These are phyloP conservation scores for Drosophila aldrichi DNA, from an alignment of 2,888 invertebrate species.

Conservation along the genomic window DNA sequence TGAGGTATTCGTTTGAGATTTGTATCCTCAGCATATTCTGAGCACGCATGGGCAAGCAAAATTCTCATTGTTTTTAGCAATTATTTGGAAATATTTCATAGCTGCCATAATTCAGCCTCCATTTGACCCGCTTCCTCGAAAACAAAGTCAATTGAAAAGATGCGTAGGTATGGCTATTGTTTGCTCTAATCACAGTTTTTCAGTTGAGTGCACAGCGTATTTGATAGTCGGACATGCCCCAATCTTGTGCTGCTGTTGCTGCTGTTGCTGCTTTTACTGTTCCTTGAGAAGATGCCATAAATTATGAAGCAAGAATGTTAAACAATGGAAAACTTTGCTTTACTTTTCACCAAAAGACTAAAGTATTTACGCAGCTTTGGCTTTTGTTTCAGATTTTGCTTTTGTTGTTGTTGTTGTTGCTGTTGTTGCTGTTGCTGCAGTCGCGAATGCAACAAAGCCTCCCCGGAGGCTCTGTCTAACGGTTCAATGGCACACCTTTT, in stretches of 20 bases:
- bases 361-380: constrained; percentile 6
- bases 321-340: constrained; percentile 26
- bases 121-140: background rate
- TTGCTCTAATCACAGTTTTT: constrained; percentile 5
- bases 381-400: background rate
- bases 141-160: background rate
- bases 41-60: too few species aligned
- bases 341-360: background rate
- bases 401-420: too few species aligned
- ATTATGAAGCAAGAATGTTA: constrained; percentile 6
- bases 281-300: background rate
- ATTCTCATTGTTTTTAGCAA: too few species aligned
- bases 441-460: constrained; percentile 24
- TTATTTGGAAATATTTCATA: background rate
- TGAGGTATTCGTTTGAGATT: too few species aligned
- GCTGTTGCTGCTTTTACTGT: too few species aligned
- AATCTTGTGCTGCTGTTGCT: background rate
- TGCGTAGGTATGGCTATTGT: background rate
- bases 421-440: constrained; percentile 12
- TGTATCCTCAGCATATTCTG: too few species aligned
- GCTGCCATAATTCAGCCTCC: background rate
- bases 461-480: constrained; percentile 6
- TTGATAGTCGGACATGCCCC: background rate
- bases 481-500: constrained; percentile 58
- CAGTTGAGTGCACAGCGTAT: constrained; percentile 11